Conservation (phyloP, 2,113 vertebrate genomes). For the Gambusia holbrooki region DNA sequence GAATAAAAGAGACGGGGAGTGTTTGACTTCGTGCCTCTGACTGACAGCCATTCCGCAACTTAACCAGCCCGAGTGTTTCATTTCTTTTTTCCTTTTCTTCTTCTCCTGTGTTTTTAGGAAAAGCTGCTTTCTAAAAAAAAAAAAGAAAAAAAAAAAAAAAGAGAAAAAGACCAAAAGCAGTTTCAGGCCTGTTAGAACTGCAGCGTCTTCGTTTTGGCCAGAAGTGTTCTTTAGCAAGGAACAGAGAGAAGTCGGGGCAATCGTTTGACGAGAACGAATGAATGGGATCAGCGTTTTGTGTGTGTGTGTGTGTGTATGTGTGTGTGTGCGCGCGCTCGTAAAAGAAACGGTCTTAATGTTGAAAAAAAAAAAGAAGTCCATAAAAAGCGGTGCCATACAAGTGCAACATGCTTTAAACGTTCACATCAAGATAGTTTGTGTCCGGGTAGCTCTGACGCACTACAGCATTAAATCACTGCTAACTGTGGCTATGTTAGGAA, state of each 20-base stretch:
- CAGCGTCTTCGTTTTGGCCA: conserved; percentile 40
- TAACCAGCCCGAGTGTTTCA: conserved; percentile 29
- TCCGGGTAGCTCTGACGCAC: conserved; percentile 54
- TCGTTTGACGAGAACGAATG: conserved; percentile 33
- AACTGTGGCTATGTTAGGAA: conserved; percentile 59
- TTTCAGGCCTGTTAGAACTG: background rate
- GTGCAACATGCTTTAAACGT: conserved; percentile 46
- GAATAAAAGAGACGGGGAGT: conserved; percentile 9
- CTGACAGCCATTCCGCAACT: conserved; percentile 47
- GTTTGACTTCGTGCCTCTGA: conserved; percentile 68
- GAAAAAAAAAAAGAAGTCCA: conserved; percentile 10
- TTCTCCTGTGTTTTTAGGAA: conserved; percentile 21
- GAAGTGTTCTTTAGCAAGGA: conserved; percentile 43
- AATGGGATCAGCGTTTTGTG: conserved; percentile 25
- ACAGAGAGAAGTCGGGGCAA: conserved; percentile 14
- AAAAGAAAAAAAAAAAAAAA: too few relatives aligned
- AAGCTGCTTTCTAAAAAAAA: conserved; percentile 4
- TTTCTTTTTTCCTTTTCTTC: conserved; percentile 4
- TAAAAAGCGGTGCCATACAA: conserved; percentile 54
- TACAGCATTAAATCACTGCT: conserved; percentile 60
- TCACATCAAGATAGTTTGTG: conserved; percentile 53
- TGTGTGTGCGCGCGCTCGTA: conserved; percentile 32
- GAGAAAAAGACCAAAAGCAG: background rate
- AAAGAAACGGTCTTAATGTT: conserved; percentile 17
- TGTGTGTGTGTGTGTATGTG: conserved; percentile 23